phyloP scores from a whole-genome alignment of 1,140 invertebrate species.

The Bombus soroeensis region DNA sequence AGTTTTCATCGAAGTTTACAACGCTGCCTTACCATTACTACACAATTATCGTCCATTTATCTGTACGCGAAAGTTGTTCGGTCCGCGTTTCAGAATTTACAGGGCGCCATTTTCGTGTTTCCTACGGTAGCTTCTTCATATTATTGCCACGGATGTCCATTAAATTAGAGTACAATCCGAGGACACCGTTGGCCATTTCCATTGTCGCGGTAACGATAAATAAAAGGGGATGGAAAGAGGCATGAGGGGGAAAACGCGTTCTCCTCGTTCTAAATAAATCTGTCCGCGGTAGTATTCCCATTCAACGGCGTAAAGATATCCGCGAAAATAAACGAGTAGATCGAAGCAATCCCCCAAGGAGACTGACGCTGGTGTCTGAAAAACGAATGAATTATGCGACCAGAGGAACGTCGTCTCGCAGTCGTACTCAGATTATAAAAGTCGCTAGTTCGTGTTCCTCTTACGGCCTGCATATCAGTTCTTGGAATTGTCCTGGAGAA shows the following conservation, averaged over 20 bases:
- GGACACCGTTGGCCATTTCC: slow-evolving; percentile 25
- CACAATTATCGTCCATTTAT: neutral
- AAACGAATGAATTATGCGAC: slow-evolving; percentile 44
- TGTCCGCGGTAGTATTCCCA: slow-evolving; percentile 12
- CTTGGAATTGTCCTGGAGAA: slow-evolving; percentile 27
- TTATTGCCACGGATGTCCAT: slow-evolving; percentile 22
- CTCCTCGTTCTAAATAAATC: slow-evolving; percentile 32
- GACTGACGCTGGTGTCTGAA: slow-evolving; percentile 27
- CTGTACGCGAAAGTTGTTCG: neutral
- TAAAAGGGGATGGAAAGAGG: neutral
- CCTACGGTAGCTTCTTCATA: slow-evolving; percentile 8
- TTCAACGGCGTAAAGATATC: neutral
- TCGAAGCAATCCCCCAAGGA: slow-evolving; percentile 32
- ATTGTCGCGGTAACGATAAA: slow-evolving; percentile 42
- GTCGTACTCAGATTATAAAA: slow-evolving; percentile 37
- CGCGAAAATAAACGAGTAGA: slow-evolving; percentile 41
- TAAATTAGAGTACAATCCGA: slow-evolving; percentile 31
- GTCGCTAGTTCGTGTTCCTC: neutral
- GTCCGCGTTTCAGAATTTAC: neutral
- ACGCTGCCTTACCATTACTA: neutral
- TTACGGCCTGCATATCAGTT: neutral
- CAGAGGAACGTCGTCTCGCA: slow-evolving; percentile 21
- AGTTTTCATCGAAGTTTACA: no score
- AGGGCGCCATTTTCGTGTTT: neutral
- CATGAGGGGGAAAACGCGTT: neutral